Evolutionary conservation across 2,888 invertebrate species (phyloP).

Genomic region (Aspidiotus rigidus): DNA sequence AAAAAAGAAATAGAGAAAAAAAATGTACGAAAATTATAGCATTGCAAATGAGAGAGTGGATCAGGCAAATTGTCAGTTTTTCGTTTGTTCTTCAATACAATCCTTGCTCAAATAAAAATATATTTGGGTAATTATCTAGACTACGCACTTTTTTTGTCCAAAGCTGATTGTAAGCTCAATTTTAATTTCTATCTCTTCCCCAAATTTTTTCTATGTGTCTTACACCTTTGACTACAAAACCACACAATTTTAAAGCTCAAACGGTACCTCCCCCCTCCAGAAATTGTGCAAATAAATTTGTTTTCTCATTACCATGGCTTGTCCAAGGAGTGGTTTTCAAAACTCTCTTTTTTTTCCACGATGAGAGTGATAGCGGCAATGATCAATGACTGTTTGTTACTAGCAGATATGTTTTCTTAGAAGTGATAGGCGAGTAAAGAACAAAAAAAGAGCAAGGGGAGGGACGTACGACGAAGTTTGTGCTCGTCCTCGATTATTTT

Average conservation of each 20-base stretch:
- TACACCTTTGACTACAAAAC: background rate
- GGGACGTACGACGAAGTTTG: constrained; percentile 1
- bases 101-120: too few relatives aligned
- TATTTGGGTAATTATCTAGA: background rate
- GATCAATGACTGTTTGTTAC: background rate
- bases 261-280: background rate
- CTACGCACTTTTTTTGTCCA: background rate
- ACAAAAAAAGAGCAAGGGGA: background rate
- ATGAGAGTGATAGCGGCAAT: background rate
- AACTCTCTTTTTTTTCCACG: background rate
- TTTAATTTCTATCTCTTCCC: background rate
- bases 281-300: background rate
- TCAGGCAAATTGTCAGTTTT: too few relatives aligned
- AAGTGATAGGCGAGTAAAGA: background rate
- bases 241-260: background rate
- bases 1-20: too few relatives aligned
- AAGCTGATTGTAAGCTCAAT: background rate
- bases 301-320: background rate
- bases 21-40: too few relatives aligned
- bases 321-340: background rate
- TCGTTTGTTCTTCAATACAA: too few relatives aligned
- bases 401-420: background rate
- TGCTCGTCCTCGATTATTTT: background rate
- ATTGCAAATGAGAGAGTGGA: too few relatives aligned
- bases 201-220: background rate